A percentile compares a stretch with the other conserved stretches of the same genome.
These are phyloP conservation scores for Periophthalmodon schlosseri DNA, from an alignment of 2,113 vertebrate species.

Conservation along the genomic window DNA sequence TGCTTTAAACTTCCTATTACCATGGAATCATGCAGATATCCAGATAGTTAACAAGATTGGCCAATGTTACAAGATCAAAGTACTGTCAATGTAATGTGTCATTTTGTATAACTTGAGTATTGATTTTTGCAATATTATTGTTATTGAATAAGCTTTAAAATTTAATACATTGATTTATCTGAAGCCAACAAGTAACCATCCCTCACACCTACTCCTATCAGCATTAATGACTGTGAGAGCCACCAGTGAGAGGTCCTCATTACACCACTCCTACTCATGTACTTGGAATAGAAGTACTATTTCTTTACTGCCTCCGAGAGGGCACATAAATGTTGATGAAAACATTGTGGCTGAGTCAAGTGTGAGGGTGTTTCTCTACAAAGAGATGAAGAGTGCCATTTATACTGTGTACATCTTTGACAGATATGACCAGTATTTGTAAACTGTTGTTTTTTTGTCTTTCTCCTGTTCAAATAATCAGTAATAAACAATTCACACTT, in stretches of 20 bases:
- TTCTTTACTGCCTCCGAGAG: conserved; percentile 61
- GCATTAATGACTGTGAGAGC: conserved; percentile 53
- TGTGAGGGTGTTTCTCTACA: conserved; percentile 48
- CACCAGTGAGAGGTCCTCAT: conserved; percentile 56
- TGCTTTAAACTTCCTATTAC: neutral
- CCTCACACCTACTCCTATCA: conserved; percentile 23
- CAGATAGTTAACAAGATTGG: neutral
- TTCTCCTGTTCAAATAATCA: conserved; percentile 40
- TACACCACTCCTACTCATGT: conserved; percentile 65
- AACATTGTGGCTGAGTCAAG: conserved; percentile 56
- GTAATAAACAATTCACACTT: conserved; percentile 46
- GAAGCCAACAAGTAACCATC: conserved; percentile 16
- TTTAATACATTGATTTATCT: conserved; percentile 22
- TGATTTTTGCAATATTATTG: conserved; percentile 4
- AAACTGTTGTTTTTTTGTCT: conserved; percentile 35
- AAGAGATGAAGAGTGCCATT: conserved; percentile 34
- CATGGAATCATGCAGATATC: neutral
- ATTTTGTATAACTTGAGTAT: conserved; percentile 13
- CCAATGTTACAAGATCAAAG: neutral
- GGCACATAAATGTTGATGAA: conserved; percentile 48
- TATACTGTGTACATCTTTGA: conserved; percentile 40
- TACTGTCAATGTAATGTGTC: conserved; percentile 25
- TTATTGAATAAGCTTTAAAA: conserved; percentile 18
- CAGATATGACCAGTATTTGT: conserved; percentile 45
- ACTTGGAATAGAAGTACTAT: conserved; percentile 60